These are phyloP conservation scores for Drosophila mettleri DNA, from an alignment of 2,888 invertebrate genomes.

Conservation along the genomic window DNA sequence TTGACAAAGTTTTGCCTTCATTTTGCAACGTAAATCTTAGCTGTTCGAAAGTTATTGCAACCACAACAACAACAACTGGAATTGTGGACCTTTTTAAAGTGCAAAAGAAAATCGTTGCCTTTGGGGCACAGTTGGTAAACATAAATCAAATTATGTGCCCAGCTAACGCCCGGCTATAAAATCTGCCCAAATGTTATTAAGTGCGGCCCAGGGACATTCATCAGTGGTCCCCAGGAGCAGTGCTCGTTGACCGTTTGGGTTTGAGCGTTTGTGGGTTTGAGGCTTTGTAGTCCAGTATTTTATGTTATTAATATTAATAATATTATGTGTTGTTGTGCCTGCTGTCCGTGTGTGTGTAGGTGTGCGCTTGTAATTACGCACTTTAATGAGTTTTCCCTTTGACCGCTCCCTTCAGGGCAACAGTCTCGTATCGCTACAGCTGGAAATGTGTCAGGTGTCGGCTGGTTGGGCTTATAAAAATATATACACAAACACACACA, in stretches of 20 bases:
- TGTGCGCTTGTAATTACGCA: conserved; percentile 70
- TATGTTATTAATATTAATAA: conserved; percentile 77
- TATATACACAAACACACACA: conserved; percentile 17
- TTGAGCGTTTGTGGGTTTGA: conserved; percentile 40
- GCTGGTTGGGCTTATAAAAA: conserved; percentile 41
- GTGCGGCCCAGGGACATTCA: conserved; percentile 67
- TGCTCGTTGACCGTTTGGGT: conserved; percentile 17
- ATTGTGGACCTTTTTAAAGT: conserved; percentile 56
- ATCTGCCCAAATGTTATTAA: conserved; percentile 69
- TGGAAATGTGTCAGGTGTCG: conserved; percentile 60
- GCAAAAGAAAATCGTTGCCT: conserved; percentile 36
- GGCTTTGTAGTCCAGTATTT: conserved; percentile 58
- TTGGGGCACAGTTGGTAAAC: conserved; percentile 35
- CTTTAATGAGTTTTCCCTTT: conserved; percentile 77
- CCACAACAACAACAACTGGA: background rate
- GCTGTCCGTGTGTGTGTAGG: conserved; percentile 14
- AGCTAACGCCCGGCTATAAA: conserved; percentile 48
- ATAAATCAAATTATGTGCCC: conserved; percentile 75
- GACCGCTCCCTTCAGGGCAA: conserved; percentile 35
- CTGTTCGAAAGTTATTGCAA: conserved; percentile 11
- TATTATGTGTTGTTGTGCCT: conserved; percentile 51
- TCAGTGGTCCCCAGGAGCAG: conserved; percentile 26
- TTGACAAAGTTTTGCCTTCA: conserved; percentile 29
- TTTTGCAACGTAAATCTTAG: conserved; percentile 20
- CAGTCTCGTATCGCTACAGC: conserved; percentile 41